Percentiles rank a stretch among this genome's conserved stretches.
phyloP scores from a whole-genome alignment of 1,140 invertebrate species.

The Caerostris extrusa region DNA sequence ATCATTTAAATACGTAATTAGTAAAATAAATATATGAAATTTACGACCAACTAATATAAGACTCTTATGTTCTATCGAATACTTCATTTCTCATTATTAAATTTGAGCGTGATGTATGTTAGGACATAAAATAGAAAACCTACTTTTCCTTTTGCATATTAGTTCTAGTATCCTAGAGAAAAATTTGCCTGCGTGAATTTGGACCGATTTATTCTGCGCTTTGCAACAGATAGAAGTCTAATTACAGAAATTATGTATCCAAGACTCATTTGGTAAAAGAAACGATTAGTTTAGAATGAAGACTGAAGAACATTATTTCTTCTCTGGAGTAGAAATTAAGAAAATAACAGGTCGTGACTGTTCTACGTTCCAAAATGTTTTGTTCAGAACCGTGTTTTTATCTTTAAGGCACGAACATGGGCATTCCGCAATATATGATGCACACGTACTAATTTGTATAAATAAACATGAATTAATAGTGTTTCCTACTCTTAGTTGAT shows the following conservation, averaged over 20 bases:
- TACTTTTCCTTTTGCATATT: background rate
- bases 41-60: too few species aligned
- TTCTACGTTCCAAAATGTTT: background rate
- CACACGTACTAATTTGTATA: background rate
- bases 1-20: too few species aligned
- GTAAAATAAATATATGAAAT: too few species aligned
- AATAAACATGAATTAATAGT: slow-evolving; percentile 7
- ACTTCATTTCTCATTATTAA: background rate
- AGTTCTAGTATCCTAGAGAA: background rate
- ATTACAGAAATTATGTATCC: slow-evolving; percentile 16
- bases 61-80: too few species aligned
- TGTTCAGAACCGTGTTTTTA: background rate
- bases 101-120: background rate
- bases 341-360: slow-evolving; percentile 5
- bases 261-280: background rate
- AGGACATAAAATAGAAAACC: background rate
- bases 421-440: background rate
- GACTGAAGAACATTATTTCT: background rate
- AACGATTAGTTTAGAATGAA: background rate
- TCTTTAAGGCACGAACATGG: background rate
- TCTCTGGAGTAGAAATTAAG: slow-evolving; percentile 1
- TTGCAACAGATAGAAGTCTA: background rate
- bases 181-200: background rate
- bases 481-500: background rate
- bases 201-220: background rate